Evolutionary conservation across 2,888 invertebrate species (phyloP), one percentile per base, ranked within the genome.

Genomic region (Scaptomyza tumidula): DNA sequence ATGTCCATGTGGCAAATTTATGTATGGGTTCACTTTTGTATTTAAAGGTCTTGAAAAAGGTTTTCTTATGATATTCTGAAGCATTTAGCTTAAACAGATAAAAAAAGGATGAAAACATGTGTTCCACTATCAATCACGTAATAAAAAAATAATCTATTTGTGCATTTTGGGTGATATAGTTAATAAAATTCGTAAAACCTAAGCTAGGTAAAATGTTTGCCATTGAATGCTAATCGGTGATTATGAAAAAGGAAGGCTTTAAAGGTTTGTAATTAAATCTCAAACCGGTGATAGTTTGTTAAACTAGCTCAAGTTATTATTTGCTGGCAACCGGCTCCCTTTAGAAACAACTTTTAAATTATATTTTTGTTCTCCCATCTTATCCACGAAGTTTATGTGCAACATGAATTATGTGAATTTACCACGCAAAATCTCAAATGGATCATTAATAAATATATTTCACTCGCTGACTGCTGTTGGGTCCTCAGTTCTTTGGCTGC

Each of bases 401-500:
- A 68, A 86, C 86, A 89, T 91, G 90, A 91, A 82, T 90, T 91
- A 91, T 89, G 90, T 88, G 82, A 82, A 71, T 66, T 84, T 86
- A 68, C 89, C 90, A 90, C 84, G 90, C 90, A 81, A 90, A 86
- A 83, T 89, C 87, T 86, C 89, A 88, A 89, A 90, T 90, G 90
- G 89, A 90, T 91, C 91, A 90, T 90, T 90, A 90, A 91, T 91
- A 90, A 88, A 86, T 79, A 78, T 78, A 78, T 79, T 75, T 75
- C 65, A 72, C 63, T 75, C 71, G 58, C 48, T 65, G 69, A 44
- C 65, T 53, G 67, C 16, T 64, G 44, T 44, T 37, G 41, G 62
- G 52, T 61, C 68, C 63, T 59, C 77, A 52, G 63, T 60, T 57
- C 63, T 62, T 33, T 60, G 73, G 64, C 58, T 69, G 68, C 48